Percentiles rank a stretch among this genome's conserved stretches.
phyloP scores from a whole-genome alignment of 2,113 vertebrate species.

The Brachypodius melanocephalos region DNA sequence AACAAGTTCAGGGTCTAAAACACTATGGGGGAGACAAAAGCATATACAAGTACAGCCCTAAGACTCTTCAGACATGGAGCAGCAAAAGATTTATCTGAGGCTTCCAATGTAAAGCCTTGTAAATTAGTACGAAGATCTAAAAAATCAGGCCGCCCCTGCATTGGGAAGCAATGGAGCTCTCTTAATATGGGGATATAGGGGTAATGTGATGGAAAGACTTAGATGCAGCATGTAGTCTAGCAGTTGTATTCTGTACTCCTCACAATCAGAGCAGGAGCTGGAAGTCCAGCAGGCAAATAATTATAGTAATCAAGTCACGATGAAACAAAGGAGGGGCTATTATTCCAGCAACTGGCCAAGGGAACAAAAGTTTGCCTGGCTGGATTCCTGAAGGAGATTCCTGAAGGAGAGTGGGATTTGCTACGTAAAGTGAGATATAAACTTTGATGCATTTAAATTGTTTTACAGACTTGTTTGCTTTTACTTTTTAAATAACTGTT shows the following conservation, averaged over 20 bases:
- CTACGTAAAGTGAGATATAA: not conserved
- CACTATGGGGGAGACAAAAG: conserved; percentile 64
- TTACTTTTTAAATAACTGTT: not conserved
- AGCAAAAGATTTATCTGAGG: conserved; percentile 70
- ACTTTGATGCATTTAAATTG: not conserved
- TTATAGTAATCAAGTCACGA: conserved; percentile 75
- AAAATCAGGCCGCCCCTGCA: conserved; percentile 60
- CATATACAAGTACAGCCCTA: conserved; percentile 68
- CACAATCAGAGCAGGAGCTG: conserved; percentile 70
- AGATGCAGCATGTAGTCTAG: conserved; percentile 53
- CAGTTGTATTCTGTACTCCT: conserved; percentile 57
- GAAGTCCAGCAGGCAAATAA: conserved; percentile 71
- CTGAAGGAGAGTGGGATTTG: conserved; percentile 46
- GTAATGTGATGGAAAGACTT: conserved; percentile 65
- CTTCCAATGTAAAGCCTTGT: conserved; percentile 63
- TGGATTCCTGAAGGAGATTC: conserved; percentile 52
- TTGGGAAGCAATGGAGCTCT: conserved; percentile 71
- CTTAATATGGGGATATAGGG: conserved; percentile 63
- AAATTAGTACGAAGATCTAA: conserved; percentile 68
- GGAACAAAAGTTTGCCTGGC: conserved; percentile 54
- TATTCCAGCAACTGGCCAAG: conserved; percentile 70
- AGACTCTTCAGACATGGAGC: conserved; percentile 67
- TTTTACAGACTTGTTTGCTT: not conserved
- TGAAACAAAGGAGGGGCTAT: conserved; percentile 72
- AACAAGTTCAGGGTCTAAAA: conserved; percentile 70